phyloP scores from a whole-genome alignment of 1,140 invertebrate genomes.

The Andricus grossulariae region DNA sequence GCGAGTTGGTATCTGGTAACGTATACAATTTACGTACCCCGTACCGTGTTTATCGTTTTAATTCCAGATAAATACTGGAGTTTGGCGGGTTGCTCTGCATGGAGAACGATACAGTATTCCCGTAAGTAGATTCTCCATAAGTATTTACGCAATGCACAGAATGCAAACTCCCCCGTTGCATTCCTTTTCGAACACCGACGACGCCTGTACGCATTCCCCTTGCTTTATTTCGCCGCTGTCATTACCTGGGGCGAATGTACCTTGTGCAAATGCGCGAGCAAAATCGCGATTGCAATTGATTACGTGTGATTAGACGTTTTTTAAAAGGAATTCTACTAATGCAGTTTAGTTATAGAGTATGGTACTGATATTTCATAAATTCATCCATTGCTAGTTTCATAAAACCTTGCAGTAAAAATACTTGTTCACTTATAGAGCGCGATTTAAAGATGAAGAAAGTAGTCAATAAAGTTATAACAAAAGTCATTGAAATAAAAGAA shows the following conservation, averaged over 20 bases:
- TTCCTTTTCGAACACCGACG: conserved; percentile 32
- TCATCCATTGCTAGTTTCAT: too few relatives aligned
- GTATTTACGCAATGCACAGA: conserved; percentile 42
- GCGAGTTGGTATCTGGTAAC: conserved; percentile 24
- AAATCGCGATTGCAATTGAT: neutral
- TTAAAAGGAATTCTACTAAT: too few relatives aligned
- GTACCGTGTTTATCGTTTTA: conserved; percentile 18
- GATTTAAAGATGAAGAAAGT: too few relatives aligned
- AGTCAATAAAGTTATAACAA: too few relatives aligned
- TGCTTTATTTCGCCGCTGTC: conserved; percentile 13
- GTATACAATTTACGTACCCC: conserved; percentile 24
- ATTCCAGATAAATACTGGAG: conserved; percentile 25
- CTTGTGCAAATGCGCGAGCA: neutral
- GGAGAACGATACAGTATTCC: conserved; percentile 30
- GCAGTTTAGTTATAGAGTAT: too few relatives aligned
- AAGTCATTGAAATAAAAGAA: neutral
- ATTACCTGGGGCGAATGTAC: neutral
- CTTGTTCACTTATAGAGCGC: too few relatives aligned
- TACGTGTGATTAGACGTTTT: too few relatives aligned
- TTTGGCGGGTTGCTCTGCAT: conserved; percentile 13
- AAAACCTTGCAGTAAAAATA: too few relatives aligned
- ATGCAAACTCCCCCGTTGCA: conserved; percentile 48
- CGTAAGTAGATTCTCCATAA: conserved; percentile 28
- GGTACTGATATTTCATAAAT: too few relatives aligned
- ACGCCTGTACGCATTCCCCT: conserved; percentile 28